A percentile compares a stretch with the other conserved stretches of the same genome.
phyloP scores from a whole-genome alignment of 2,888 invertebrate species.

The Erebia aethiops region DNA sequence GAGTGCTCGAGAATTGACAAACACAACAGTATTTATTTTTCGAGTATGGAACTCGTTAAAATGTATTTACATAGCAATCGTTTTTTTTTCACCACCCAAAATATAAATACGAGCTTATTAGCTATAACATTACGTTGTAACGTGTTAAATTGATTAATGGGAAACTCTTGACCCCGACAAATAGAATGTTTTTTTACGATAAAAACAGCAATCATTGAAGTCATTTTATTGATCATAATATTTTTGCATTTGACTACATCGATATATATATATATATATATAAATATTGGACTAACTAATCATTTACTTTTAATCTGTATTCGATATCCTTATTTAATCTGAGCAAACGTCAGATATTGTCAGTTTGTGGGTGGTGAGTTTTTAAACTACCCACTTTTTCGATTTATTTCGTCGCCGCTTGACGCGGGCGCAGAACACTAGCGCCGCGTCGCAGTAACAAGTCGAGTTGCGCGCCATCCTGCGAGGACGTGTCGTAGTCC shows the following conservation, averaged over 20 bases:
- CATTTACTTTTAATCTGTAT: too few species aligned
- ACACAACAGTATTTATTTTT: slow-evolving; percentile 37
- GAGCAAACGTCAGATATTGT: too few species aligned
- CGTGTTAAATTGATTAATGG: slow-evolving; percentile 15
- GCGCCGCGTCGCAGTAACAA: too few species aligned
- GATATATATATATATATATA: not conserved
- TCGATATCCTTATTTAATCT: too few species aligned
- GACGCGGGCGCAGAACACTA: too few species aligned
- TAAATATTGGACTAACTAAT: too few species aligned
- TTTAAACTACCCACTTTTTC: too few species aligned
- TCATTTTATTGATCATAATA: slow-evolving; percentile 4
- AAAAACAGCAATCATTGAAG: not conserved
- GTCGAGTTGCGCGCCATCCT: too few species aligned
- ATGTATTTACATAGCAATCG: slow-evolving; percentile 42
- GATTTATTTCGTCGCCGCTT: too few species aligned
- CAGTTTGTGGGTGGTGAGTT: too few species aligned
- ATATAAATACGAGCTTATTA: slow-evolving; percentile 17
- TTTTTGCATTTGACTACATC: not conserved
- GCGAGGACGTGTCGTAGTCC: too few species aligned
- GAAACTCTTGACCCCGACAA: slow-evolving; percentile 3
- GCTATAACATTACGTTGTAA: slow-evolving; percentile 1
- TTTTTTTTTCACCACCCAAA: slow-evolving; percentile 35
- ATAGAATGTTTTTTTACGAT: slow-evolving; percentile 10
- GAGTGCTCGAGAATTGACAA: slow-evolving; percentile 38
- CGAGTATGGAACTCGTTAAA: slow-evolving; percentile 37